Evolutionary conservation across 1,140 invertebrate genomes (phyloP).

Genomic region (Drosophila mayri): DNA sequence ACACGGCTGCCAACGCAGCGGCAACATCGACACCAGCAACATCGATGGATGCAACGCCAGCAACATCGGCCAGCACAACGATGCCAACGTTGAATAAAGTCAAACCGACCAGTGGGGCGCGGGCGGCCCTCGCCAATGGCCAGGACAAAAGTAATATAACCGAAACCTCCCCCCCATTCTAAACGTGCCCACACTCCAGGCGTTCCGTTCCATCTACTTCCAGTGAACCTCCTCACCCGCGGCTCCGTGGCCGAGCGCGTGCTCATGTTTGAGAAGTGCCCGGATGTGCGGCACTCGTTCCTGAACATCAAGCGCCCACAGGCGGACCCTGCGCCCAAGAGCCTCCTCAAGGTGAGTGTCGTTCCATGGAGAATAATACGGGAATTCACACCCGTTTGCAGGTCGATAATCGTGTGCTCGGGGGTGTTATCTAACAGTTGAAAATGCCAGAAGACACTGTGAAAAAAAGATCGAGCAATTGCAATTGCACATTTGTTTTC

Average conservation of each 20-base stretch:
- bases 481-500: conserved; percentile 43
- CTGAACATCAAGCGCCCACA: conserved; percentile 77
- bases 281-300: conserved; percentile 86
- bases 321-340: conserved; percentile 71
- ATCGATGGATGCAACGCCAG: conserved; percentile 51
- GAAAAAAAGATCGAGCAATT: conserved; percentile 31
- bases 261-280: conserved; percentile 96
- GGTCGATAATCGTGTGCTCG: conserved; percentile 20
- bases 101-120: conserved; percentile 74
- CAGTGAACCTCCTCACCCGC: conserved; percentile 93
- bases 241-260: conserved; percentile 96
- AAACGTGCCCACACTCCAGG: conserved; percentile 21
- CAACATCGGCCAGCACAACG: conserved; percentile 69
- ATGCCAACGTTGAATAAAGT: conserved; percentile 83
- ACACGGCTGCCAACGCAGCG: conserved; percentile 42
- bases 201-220: conserved; percentile 57
- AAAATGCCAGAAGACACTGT: conserved; percentile 52
- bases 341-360: conserved; percentile 73
- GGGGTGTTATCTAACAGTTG: conserved; percentile 56
- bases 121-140: conserved; percentile 72
- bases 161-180: conserved; percentile 8
- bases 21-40: conserved; percentile 19
- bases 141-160: conserved; percentile 82
- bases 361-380: neutral
- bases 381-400: conserved; percentile 1